These are phyloP conservation scores for Lontra canadensis DNA, from an alignment of 2,113 vertebrate species.

Conservation along the genomic window DNA sequence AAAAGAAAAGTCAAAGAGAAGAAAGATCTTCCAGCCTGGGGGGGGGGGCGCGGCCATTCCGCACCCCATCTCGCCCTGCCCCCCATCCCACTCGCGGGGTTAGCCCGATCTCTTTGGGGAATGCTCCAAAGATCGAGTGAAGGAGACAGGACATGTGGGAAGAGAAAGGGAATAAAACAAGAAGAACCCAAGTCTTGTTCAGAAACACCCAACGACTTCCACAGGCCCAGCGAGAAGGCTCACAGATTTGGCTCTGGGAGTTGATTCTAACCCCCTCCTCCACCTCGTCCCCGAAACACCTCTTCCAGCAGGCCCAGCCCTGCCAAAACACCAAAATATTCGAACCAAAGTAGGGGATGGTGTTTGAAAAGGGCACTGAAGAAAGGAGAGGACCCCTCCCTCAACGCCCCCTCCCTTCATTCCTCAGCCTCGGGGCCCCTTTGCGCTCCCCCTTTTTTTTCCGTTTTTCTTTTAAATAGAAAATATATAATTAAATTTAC, in stretches of 20 bases:
- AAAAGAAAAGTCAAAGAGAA: not conserved
- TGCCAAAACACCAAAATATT: constrained; percentile 50
- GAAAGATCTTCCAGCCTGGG: not conserved
- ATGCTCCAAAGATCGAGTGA: constrained; percentile 33
- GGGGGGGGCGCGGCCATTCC: not conserved
- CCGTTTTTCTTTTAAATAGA: constrained; percentile 88
- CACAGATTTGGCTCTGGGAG: constrained; percentile 69
- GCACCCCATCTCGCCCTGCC: not conserved
- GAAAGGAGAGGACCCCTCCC: constrained; percentile 56
- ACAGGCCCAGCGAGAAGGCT: constrained; percentile 59
- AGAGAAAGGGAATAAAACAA: not conserved
- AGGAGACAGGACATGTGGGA: constrained; percentile 20
- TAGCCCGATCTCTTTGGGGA: not conserved
- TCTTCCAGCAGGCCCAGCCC: constrained; percentile 56
- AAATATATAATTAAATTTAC: constrained; percentile 93
- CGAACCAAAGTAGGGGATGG: not conserved
- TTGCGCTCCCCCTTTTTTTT: not conserved
- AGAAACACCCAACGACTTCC: constrained; percentile 73
- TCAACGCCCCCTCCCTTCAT: not conserved
- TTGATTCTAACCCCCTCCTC: constrained; percentile 35
- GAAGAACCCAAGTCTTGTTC: constrained; percentile 47
- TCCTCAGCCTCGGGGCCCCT: not conserved
- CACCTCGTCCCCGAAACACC: constrained; percentile 55
- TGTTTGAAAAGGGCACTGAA: constrained; percentile 51
- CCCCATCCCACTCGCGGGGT: not conserved